Evolutionary conservation across 2,888 invertebrate species (phyloP).

Genomic region (Tridacna crocea): DNA sequence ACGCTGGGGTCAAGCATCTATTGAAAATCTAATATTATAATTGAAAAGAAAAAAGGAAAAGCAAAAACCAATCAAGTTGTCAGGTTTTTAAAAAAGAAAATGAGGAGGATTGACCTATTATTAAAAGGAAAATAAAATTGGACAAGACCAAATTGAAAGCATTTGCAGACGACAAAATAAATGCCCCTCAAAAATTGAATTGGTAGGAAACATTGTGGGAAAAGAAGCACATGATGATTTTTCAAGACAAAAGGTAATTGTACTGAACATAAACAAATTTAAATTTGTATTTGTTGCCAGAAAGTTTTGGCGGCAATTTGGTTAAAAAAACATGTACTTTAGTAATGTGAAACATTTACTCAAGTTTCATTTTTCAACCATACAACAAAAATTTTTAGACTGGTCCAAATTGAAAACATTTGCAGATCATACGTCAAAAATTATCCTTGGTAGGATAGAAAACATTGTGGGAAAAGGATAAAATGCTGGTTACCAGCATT

Average conservation of each 20-base stretch:
- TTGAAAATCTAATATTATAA: background rate
- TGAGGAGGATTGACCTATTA: too few relatives aligned
- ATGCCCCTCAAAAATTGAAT: too few relatives aligned
- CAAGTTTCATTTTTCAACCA: background rate
- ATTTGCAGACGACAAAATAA: too few relatives aligned
- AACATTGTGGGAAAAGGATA: background rate
- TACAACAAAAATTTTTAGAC: background rate
- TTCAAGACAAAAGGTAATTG: too few relatives aligned
- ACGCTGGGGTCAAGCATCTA: background rate
- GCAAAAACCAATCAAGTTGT: too few relatives aligned
- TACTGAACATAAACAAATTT: too few relatives aligned
- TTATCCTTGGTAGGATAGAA: background rate
- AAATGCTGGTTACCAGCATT: background rate
- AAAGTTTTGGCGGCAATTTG: constrained; percentile 9
- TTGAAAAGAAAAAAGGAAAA: too few relatives aligned
- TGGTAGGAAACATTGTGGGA: too few relatives aligned
- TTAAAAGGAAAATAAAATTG: too few relatives aligned
- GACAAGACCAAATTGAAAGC: too few relatives aligned
- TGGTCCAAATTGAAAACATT: background rate
- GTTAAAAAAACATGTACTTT: background rate
- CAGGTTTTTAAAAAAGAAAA: too few relatives aligned
- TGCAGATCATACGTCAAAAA: background rate
- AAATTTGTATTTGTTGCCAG: background rate
- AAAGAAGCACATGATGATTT: too few relatives aligned
- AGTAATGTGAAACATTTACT: background rate